These are phyloP conservation scores for Drosophila gaucha DNA, from an alignment of 2,888 invertebrate species.

Conservation along the genomic window DNA sequence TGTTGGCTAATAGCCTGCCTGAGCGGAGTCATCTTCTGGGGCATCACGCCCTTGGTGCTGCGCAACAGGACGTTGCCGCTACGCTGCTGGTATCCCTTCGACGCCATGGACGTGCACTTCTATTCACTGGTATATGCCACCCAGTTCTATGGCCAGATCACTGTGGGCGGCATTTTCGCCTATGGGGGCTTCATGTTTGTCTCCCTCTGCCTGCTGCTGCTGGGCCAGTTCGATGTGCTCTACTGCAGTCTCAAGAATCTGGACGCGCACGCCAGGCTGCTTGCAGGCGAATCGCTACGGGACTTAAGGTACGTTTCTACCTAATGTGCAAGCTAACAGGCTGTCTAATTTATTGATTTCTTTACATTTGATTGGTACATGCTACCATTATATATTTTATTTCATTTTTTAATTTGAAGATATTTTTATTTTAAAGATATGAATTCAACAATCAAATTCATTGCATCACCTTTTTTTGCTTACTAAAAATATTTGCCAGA, in stretches of 20 bases:
- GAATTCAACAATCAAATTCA: too few relatives aligned
- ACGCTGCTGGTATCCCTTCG: slow-evolving; percentile 83
- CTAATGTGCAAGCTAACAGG: too few relatives aligned
- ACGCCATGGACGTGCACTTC: slow-evolving; percentile 65
- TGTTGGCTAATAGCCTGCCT: slow-evolving; percentile 72
- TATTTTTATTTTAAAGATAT: too few relatives aligned
- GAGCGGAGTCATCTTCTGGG: slow-evolving; percentile 73
- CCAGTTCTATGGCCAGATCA: slow-evolving; percentile 79
- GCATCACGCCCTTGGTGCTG: slow-evolving; percentile 73
- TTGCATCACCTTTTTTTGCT: too few relatives aligned
- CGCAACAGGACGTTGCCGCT: slow-evolving; percentile 72
- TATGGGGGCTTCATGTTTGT: slow-evolving; percentile 83
- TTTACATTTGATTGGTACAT: too few relatives aligned
- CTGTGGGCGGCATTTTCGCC: slow-evolving; percentile 64
- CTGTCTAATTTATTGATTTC: too few relatives aligned
- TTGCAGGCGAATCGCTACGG: slow-evolving; percentile 50
- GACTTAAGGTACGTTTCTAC: slow-evolving; percentile 56
- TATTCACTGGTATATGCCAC: slow-evolving; percentile 67
- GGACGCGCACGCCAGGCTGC: slow-evolving; percentile 70
- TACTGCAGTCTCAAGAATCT: slow-evolving; percentile 84
- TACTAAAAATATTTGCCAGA: too few relatives aligned
- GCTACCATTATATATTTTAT: too few relatives aligned
- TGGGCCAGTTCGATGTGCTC: slow-evolving; percentile 82
- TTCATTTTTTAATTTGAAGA: too few relatives aligned
- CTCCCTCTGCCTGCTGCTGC: slow-evolving; percentile 64